Evolutionary conservation across 30 jellyfish, hydroid and myxozoan species (phyloP).

Genomic region (Morbakka virulenta): DNA sequence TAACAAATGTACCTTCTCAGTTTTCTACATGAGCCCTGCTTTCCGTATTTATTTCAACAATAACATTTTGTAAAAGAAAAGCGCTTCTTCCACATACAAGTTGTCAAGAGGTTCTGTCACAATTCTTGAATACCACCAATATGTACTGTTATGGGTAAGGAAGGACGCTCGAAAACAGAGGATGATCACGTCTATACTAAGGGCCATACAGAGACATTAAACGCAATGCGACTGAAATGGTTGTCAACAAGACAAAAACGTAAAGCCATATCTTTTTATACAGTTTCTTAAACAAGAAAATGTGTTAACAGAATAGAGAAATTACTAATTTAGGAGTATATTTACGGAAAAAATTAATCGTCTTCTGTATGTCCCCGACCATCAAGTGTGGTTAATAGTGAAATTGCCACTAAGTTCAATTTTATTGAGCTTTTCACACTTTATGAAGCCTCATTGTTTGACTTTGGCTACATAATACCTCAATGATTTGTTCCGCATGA

Average conservation of each 20-base stretch:
- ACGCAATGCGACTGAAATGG: neutral
- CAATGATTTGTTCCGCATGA: neutral
- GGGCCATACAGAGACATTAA: constrained; percentile 5
- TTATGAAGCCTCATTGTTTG: neutral
- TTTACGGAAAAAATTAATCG: neutral
- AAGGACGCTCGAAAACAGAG: constrained; percentile 8
- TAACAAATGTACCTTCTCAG: too few relatives aligned
- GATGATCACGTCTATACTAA: constrained; percentile 7
- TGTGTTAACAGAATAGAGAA: neutral
- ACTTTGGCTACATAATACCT: neutral
- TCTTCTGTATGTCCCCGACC: neutral
- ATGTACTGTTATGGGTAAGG: constrained; percentile 14
- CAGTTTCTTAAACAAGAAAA: neutral
- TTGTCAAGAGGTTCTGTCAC: constrained; percentile 34
- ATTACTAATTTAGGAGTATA: neutral
- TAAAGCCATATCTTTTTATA: neutral
- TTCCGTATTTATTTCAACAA: too few relatives aligned
- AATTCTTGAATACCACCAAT: too few relatives aligned
- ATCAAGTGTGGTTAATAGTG: neutral
- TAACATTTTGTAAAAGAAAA: too few relatives aligned
- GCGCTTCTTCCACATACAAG: too few relatives aligned
- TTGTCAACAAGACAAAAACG: neutral
- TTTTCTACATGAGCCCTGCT: too few relatives aligned
- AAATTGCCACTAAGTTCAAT: neutral
- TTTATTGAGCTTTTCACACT: neutral